Conservation (phyloP, 1,140 invertebrate genomes). For the Bombus terrestris region DNA sequence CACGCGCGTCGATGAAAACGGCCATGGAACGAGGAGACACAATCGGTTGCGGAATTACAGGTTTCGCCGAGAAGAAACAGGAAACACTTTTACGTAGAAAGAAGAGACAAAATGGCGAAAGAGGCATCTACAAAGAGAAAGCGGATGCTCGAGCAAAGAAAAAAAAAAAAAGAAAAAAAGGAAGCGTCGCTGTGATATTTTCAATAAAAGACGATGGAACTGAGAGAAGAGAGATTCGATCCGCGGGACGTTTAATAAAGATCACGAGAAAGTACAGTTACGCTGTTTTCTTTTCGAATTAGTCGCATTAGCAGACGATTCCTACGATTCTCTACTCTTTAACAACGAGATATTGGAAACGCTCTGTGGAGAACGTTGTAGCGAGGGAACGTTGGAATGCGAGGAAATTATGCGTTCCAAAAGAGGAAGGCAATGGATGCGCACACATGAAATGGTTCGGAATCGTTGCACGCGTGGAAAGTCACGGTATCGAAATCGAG, state of each 20-base stretch:
- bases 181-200: background rate
- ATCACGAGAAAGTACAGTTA: slow-evolving; percentile 15
- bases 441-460: background rate
- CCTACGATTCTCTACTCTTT: background rate
- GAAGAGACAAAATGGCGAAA: background rate
- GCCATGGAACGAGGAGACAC: background rate
- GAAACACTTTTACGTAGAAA: background rate
- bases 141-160: background rate
- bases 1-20: background rate
- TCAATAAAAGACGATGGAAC: background rate
- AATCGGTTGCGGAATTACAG: no score
- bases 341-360: background rate
- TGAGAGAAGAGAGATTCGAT: slow-evolving; percentile 2
- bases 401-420: background rate
- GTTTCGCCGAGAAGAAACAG: slow-evolving; percentile 3
- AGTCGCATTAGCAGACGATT: slow-evolving; percentile 11
- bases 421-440: slow-evolving; percentile 3
- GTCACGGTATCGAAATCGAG: background rate
- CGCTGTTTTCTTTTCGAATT: slow-evolving; percentile 14
- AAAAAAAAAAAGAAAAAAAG: background rate
- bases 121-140: slow-evolving; percentile 2
- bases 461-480: background rate
- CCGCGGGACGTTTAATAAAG: background rate
- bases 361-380: background rate
- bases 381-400: background rate